These are phyloP conservation scores for Timandra comae DNA, from an alignment of 2,888 invertebrate genomes.

Conservation along the genomic window DNA sequence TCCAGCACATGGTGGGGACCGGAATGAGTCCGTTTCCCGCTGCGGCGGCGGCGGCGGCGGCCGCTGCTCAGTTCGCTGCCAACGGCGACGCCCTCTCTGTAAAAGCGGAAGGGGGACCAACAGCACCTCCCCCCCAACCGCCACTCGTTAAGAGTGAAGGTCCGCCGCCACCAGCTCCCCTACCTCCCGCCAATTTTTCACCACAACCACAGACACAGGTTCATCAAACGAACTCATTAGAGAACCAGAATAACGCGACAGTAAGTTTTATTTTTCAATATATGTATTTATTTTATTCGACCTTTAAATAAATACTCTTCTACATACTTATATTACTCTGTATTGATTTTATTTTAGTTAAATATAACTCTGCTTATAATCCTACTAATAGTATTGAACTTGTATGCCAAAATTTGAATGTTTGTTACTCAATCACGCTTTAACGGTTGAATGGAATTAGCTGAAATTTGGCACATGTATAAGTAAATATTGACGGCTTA, in stretches of 20 bases:
- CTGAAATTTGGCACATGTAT: too few relatives aligned
- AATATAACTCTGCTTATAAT: too few relatives aligned
- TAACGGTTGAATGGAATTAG: background rate
- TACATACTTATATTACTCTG: too few relatives aligned
- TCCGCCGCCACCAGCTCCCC: conserved; percentile 61
- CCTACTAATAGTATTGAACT: too few relatives aligned
- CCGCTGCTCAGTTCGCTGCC: conserved; percentile 77
- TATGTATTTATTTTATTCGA: background rate
- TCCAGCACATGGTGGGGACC: conserved; percentile 96
- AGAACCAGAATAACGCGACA: conserved; percentile 73
- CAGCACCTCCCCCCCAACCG: conserved; percentile 54
- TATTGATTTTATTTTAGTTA: too few relatives aligned
- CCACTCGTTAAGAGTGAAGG: conserved; percentile 74
- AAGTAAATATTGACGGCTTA: too few relatives aligned
- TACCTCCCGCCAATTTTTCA: conserved; percentile 67
- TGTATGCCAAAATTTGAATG: too few relatives aligned
- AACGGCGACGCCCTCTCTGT: conserved; percentile 74
- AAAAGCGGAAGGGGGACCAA: conserved; percentile 62
- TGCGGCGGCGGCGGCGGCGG: conserved; percentile 79
- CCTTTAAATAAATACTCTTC: too few relatives aligned
- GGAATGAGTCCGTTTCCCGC: conserved; percentile 86
- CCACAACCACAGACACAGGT: conserved; percentile 61
- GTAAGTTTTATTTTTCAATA: conserved; percentile 36
- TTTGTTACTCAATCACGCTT: background rate
- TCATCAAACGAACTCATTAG: conserved; percentile 74